Evolutionary conservation across 2,113 vertebrate species (phyloP).

Genomic region (Actenoides lindsayi): DNA sequence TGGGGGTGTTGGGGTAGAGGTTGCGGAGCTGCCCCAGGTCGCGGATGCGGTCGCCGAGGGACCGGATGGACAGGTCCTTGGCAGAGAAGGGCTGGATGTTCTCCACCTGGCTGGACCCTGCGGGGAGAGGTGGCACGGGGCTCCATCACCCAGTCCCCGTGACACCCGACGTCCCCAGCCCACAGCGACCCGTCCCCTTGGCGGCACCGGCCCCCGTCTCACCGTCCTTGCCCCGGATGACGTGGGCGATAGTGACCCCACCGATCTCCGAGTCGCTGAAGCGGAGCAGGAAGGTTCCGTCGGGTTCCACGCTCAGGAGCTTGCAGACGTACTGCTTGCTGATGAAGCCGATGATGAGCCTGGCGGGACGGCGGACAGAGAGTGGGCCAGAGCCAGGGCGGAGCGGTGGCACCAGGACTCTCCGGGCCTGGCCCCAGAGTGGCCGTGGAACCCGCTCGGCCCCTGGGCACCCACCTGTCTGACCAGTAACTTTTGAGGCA

Average conservation of each 20-base stretch:
- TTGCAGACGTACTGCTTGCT: conserved; percentile 93
- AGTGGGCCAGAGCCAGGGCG: fast-evolving
- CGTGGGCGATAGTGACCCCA: conserved; percentile 94
- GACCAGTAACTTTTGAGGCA: conserved; percentile 93
- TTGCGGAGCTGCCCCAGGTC: conserved; percentile 86
- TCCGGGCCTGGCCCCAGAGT: fast-evolving
- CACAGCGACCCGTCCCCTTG: fast-evolving
- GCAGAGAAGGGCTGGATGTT: conserved; percentile 96
- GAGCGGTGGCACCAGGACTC: not conserved
- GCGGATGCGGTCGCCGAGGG: conserved; percentile 89
- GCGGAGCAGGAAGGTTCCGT: conserved; percentile 93
- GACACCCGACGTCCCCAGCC: fast-evolving
- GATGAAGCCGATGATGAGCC: conserved; percentile 94
- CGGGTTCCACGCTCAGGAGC: conserved; percentile 82
- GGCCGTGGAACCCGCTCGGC: fast-evolving
- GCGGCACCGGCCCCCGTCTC: not conserved
- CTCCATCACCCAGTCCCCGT: fast-evolving
- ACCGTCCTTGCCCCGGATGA: conserved; percentile 79
- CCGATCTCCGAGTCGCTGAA: conserved; percentile 98
- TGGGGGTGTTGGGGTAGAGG: conserved; percentile 85
- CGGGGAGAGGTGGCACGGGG: not conserved
- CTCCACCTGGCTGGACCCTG: conserved; percentile 87
- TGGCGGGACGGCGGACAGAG: not conserved
- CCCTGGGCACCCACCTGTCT: conserved; percentile 78
- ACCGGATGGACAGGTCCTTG: conserved; percentile 90